A percentile compares a stretch with the other conserved stretches of the same genome.
Evolutionary conservation across 2,888 invertebrate species (phyloP).

Genomic region (Calameuta pallipes): DNA sequence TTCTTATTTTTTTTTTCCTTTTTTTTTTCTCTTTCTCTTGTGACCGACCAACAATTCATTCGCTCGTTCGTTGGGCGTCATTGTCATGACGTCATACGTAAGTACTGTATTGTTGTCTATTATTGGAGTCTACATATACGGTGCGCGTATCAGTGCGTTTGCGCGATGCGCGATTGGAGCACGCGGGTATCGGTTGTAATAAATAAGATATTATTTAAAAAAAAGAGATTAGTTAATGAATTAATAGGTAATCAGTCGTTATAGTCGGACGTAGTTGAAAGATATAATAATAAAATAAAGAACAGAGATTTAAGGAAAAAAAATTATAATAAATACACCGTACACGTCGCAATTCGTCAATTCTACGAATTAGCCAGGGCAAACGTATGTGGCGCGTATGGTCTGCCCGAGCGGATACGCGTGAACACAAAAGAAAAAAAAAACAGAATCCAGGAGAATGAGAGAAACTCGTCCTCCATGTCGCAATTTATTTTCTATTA

Average conservation of each 20-base stretch:
- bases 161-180: slow-evolving; percentile 14
- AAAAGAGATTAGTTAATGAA: slow-evolving; percentile 32
- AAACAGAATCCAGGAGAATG: neutral
- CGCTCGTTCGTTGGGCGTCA: slow-evolving; percentile 24
- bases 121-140: neutral
- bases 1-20: slow-evolving; percentile 19
- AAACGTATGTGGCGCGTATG: neutral
- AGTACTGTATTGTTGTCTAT: neutral
- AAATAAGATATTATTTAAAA: slow-evolving; percentile 38
- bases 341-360: neutral
- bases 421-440: neutral
- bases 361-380: neutral
- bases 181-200: slow-evolving; percentile 35
- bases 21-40: slow-evolving; percentile 11
- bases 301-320: neutral
- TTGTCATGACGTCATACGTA: neutral
- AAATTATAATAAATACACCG: neutral
- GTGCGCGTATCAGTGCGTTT: neutral
- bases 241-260: slow-evolving; percentile 21
- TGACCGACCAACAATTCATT: slow-evolving; percentile 22
- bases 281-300: slow-evolving; percentile 19
- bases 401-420: neutral
- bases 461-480: slow-evolving; percentile 29
- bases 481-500: slow-evolving; percentile 59
- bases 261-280: slow-evolving; percentile 15